These are phyloP conservation scores for Lithophane socia DNA, from an alignment of 2,888 invertebrate genomes.

Conservation along the genomic window DNA sequence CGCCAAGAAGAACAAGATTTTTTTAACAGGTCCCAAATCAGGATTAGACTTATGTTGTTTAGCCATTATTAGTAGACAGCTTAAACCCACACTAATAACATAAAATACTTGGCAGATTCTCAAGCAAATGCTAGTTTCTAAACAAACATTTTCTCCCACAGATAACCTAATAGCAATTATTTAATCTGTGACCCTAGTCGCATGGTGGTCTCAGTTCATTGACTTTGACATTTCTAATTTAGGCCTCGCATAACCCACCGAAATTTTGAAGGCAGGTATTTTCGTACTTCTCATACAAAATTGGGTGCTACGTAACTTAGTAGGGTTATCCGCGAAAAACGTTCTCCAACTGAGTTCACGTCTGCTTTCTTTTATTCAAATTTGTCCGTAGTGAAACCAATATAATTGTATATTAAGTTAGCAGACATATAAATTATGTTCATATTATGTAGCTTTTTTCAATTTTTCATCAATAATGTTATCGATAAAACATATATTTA, in stretches of 20 bases:
- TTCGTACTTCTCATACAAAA: conserved; percentile 48
- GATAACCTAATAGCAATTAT: conserved; percentile 63
- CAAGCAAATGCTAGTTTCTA: conserved; percentile 51
- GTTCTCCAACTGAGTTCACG: conserved; percentile 65
- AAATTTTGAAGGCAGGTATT: conserved; percentile 52
- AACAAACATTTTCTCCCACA: conserved; percentile 59
- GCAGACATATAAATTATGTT: conserved; percentile 73
- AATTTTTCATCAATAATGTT: conserved; percentile 50
- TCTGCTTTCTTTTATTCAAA: conserved; percentile 81
- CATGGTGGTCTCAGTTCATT: conserved; percentile 70
- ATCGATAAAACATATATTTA: conserved; percentile 36
- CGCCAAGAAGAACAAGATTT: conserved; percentile 14
- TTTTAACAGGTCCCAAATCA: conserved; percentile 21
- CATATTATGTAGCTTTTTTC: conserved; percentile 54
- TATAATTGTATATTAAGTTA: conserved; percentile 72
- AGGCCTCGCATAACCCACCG: conserved; percentile 68
- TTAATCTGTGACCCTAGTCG: conserved; percentile 69
- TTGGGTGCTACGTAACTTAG: conserved; percentile 60
- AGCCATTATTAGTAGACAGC: conserved; percentile 23
- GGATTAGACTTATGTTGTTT: conserved; percentile 3
- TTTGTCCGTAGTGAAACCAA: conserved; percentile 75
- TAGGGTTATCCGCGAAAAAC: conserved; percentile 69
- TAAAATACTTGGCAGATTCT: conserved; percentile 21
- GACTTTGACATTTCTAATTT: conserved; percentile 81
- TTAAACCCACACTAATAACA: conserved; percentile 30